These are phyloP conservation scores for Bathynomus jamesi DNA, from an alignment of 1,140 invertebrate genomes.

Conservation along the genomic window DNA sequence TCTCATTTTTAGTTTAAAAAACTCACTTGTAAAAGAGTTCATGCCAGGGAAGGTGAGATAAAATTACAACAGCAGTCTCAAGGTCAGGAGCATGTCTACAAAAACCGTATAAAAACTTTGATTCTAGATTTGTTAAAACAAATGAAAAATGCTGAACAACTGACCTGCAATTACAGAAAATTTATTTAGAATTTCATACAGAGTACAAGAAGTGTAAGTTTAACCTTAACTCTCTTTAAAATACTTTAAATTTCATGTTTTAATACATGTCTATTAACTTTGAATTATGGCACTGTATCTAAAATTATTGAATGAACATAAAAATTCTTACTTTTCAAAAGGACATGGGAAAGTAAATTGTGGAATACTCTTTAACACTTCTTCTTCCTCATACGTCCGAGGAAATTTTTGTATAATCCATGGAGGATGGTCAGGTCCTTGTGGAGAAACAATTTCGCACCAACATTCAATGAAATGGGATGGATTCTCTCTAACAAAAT, in stretches of 20 bases:
- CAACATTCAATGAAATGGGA: conserved; percentile 11
- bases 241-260: neutral
- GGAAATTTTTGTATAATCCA: conserved; percentile 72
- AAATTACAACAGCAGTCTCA: conserved; percentile 63
- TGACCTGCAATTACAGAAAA: conserved; percentile 52
- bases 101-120: conserved; percentile 92
- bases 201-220: neutral
- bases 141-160: conserved; percentile 81
- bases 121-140: conserved; percentile 83
- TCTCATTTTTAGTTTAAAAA: neutral
- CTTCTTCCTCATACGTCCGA: conserved; percentile 61
- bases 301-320: too few relatives aligned
- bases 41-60: conserved; percentile 88
- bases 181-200: conserved; percentile 1
- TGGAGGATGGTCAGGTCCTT: conserved; percentile 40
- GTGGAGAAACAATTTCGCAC: conserved; percentile 15
- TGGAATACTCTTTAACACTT: conserved; percentile 67
- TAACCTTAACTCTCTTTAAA: neutral
- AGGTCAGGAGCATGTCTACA: conserved; percentile 81
- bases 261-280: neutral
- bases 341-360: conserved; percentile 79
- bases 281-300: too few relatives aligned
- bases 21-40: conserved; percentile 77
- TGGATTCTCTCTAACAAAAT: neutral
- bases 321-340: conserved; percentile 66